phyloP scores from a whole-genome alignment of 2,888 invertebrate genomes.

The Dynastes grantii region DNA sequence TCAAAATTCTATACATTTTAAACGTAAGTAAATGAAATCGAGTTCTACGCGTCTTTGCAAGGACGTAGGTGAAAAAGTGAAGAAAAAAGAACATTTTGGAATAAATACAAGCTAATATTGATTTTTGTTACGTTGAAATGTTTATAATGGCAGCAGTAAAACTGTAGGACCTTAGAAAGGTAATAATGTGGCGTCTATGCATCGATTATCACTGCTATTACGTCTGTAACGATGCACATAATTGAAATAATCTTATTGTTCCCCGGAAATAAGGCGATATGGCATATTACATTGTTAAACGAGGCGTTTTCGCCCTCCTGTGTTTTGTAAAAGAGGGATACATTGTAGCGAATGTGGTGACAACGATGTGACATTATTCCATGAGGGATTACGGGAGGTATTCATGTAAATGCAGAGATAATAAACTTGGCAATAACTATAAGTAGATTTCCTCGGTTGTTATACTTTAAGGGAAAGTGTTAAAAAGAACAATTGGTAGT shows the following conservation, averaged over 20 bases:
- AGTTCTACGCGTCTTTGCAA: background rate
- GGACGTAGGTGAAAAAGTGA: background rate
- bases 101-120: too few relatives aligned
- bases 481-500: background rate
- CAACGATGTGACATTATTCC: background rate
- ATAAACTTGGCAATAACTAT: background rate
- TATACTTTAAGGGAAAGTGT: background rate
- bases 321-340: background rate
- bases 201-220: too few relatives aligned
- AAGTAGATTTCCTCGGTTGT: background rate
- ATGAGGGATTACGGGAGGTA: background rate
- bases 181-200: too few relatives aligned
- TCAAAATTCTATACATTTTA: conserved; percentile 49
- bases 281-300: background rate
- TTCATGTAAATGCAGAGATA: conserved; percentile 2
- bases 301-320: background rate
- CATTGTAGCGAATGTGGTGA: background rate
- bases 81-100: too few relatives aligned
- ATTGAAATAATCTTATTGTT: conserved; percentile 11
- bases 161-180: too few relatives aligned
- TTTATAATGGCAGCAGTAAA: too few relatives aligned
- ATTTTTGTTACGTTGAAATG: too few relatives aligned
- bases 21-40: conserved; percentile 43
- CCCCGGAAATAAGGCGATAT: background rate
- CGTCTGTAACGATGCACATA: background rate